phyloP scores from a whole-genome alignment of 1,140 invertebrate genomes.

The Trypoxylus dichotomus region DNA sequence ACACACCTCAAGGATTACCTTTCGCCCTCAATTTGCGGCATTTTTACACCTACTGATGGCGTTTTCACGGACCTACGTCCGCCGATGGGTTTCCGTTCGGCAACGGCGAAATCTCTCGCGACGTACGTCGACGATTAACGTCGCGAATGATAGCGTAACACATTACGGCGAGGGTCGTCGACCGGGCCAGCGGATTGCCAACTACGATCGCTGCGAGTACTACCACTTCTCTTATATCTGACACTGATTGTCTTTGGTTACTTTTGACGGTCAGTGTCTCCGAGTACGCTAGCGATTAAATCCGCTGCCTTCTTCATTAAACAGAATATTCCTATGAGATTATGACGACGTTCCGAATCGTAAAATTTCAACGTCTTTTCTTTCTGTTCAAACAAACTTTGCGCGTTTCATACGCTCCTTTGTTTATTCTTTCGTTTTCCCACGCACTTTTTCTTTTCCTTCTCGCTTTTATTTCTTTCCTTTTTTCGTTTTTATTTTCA shows the following conservation, averaged over 20 bases:
- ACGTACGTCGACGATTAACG: slow-evolving; percentile 35
- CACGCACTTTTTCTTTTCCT: too few relatives aligned
- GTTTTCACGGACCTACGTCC: slow-evolving; percentile 36
- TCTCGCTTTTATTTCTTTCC: too few relatives aligned
- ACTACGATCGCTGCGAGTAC: neutral
- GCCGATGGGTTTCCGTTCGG: neutral
- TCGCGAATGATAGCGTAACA: slow-evolving; percentile 48
- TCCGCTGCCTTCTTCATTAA: neutral
- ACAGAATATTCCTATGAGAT: too few relatives aligned
- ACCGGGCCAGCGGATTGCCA: slow-evolving; percentile 36
- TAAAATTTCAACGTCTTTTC: too few relatives aligned
- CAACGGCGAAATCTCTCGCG: neutral
- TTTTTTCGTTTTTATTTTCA: too few relatives aligned
- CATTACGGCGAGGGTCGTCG: slow-evolving; percentile 46
- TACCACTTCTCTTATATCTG: neutral
- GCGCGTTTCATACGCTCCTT: too few relatives aligned
- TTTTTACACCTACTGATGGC: slow-evolving; percentile 50
- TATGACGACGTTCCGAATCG: too few relatives aligned
- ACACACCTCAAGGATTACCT: slow-evolving; percentile 51
- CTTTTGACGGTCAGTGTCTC: slow-evolving; percentile 28
- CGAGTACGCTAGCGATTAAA: neutral
- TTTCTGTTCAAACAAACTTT: too few relatives aligned
- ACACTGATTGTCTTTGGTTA: slow-evolving; percentile 4
- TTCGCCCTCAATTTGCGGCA: slow-evolving; percentile 52
- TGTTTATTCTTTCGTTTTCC: too few relatives aligned